Conservation (phyloP, 2,888 invertebrate species). For the Heterodera filipjevi region DNA sequence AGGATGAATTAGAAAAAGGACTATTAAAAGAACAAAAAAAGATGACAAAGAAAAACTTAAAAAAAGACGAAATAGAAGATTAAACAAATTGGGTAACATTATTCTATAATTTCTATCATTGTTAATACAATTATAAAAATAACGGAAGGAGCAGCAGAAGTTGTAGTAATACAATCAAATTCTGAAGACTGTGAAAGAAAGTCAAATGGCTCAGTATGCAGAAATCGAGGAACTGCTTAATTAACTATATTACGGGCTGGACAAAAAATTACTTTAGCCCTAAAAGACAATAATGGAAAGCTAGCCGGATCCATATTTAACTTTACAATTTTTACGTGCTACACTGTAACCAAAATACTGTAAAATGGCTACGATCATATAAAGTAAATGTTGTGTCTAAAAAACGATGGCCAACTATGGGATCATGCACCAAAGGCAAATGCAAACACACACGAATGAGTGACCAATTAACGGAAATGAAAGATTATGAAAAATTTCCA, state of each 20-base stretch:
- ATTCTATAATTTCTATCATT: not conserved
- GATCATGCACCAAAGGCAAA: not conserved
- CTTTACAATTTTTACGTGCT: not conserved
- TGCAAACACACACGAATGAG: slow-evolving; percentile 13
- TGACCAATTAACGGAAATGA: not conserved
- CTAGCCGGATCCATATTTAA: not conserved
- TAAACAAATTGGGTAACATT: not conserved
- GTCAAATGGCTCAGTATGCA: not conserved
- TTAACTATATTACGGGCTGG: not conserved
- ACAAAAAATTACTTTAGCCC: not conserved
- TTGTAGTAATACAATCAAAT: not conserved
- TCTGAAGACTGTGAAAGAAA: slow-evolving; percentile 15
- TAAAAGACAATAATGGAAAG: slow-evolving; percentile 10
- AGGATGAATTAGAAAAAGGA: not conserved
- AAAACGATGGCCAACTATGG: slow-evolving; percentile 1
- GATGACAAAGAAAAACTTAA: not conserved
- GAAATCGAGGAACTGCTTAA: not conserved
- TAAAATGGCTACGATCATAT: slow-evolving; percentile 11
- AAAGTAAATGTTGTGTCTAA: not conserved
- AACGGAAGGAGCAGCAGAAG: not conserved
- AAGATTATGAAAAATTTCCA: not conserved
- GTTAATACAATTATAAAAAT: not conserved
- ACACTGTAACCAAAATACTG: slow-evolving; percentile 5
- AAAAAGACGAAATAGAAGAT: not conserved
- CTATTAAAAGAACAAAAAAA: not conserved